These are phyloP conservation scores for Thunnus maccoyii DNA, from an alignment of 2,113 vertebrate genomes.

Conservation along the genomic window DNA sequence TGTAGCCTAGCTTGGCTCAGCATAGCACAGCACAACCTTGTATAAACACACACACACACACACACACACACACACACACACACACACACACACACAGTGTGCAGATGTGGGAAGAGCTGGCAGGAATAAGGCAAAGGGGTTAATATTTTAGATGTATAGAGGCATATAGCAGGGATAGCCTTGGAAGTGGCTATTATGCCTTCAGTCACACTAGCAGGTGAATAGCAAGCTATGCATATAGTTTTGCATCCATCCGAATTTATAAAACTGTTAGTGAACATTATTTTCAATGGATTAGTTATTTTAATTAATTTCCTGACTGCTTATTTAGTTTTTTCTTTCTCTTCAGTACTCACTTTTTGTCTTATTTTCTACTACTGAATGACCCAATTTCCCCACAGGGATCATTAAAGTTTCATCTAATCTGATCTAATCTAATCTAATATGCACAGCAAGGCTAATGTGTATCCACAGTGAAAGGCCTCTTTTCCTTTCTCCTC, in stretches of 20 bases:
- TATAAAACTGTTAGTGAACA: neutral
- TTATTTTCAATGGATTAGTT: neutral
- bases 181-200: neutral
- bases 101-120: slow-evolving; percentile 62
- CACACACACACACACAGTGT: slow-evolving; percentile 74
- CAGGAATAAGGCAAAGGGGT: slow-evolving; percentile 21
- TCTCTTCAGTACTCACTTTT: slow-evolving; percentile 12
- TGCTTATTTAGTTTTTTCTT: neutral
- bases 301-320: neutral
- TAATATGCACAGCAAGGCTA: slow-evolving; percentile 44
- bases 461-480: slow-evolving; percentile 43
- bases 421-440: slow-evolving; percentile 42
- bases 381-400: slow-evolving; percentile 27
- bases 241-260: neutral
- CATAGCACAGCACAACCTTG: slow-evolving; percentile 61
- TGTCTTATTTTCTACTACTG: neutral
- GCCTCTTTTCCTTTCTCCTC: slow-evolving; percentile 6
- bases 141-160: slow-evolving; percentile 12
- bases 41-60: slow-evolving; percentile 78
- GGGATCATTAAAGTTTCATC: slow-evolving; percentile 54
- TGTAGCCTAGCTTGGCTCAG: slow-evolving; percentile 72
- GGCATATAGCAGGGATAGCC: neutral
- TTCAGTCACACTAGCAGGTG: slow-evolving; percentile 17
- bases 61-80: neutral
- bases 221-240: slow-evolving; percentile 17